Evolutionary conservation across 2,888 invertebrate genomes (phyloP).

Genomic region (Drosophila formosana): DNA sequence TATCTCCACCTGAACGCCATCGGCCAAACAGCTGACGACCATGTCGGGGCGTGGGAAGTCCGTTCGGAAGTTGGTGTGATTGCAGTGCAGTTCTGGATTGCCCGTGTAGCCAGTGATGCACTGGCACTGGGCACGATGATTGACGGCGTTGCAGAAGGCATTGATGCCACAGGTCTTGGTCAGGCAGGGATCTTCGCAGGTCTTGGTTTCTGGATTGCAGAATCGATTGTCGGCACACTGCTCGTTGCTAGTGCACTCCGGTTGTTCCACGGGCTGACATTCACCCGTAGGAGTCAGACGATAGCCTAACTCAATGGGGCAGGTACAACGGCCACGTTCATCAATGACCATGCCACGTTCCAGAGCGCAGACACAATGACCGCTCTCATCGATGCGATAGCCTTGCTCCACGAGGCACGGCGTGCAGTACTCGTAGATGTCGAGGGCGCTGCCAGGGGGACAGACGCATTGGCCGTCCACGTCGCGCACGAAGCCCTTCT

Average conservation of each 20-base stretch:
- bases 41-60: conserved; percentile 95
- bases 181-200: conserved; percentile 92
- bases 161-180: conserved; percentile 90
- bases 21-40: conserved; percentile 95
- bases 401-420: conserved; percentile 91
- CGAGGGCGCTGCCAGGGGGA: conserved; percentile 91
- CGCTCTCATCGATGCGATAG: conserved; percentile 90
- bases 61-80: conserved; percentile 87
- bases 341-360: conserved; percentile 92
- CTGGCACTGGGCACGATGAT: conserved; percentile 91
- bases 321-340: conserved; percentile 91
- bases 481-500: conserved; percentile 89
- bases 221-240: conserved; percentile 92
- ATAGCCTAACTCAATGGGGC: conserved; percentile 90
- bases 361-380: conserved; percentile 93
- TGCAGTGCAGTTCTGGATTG: conserved; percentile 91
- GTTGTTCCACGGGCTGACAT: conserved; percentile 86
- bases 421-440: conserved; percentile 91
- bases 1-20: conserved; percentile 95
- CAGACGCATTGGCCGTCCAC: conserved; percentile 90
- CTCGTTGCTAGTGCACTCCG: conserved; percentile 89
- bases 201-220: conserved; percentile 89
- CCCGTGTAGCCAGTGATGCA: conserved; percentile 92
- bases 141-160: conserved; percentile 91
- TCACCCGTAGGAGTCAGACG: conserved; percentile 87